These are phyloP conservation scores for Corydoras maculifer DNA, from an alignment of 2,113 vertebrate species.

Conservation along the genomic window DNA sequence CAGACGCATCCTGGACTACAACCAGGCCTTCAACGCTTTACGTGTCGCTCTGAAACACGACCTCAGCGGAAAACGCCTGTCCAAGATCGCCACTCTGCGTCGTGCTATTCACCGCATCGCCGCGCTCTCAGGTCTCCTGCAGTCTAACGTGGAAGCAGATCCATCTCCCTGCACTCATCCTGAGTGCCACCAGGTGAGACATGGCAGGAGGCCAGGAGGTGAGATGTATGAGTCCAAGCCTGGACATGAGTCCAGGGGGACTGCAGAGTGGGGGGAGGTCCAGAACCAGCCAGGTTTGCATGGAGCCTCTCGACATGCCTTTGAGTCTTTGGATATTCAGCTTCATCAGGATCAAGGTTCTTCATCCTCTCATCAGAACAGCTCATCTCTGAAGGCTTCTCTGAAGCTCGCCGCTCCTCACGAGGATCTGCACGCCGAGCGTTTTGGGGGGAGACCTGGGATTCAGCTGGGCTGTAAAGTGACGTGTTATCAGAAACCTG, in stretches of 20 bases:
- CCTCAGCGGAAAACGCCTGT: conserved; percentile 85
- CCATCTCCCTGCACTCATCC: conserved; percentile 62
- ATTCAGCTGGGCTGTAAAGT: conserved; percentile 37
- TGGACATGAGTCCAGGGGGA: conserved; percentile 1
- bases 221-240: fast-evolving
- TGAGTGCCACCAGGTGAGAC: conserved; percentile 60
- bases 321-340: conserved; percentile 1
- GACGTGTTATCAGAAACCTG: conserved; percentile 43
- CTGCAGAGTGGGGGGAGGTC: conserved; percentile 26
- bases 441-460: conserved; percentile 23
- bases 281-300: neutral
- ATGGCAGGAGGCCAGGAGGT: neutral
- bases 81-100: conserved; percentile 91
- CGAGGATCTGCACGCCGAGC: conserved; percentile 22
- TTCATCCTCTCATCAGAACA: conserved; percentile 30
- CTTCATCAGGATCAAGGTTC: neutral
- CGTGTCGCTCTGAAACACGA: conserved; percentile 82
- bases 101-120: conserved; percentile 87
- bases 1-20: conserved; percentile 95
- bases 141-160: conserved; percentile 40
- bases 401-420: conserved; percentile 40
- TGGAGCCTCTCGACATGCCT: neutral
- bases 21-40: conserved; percentile 91
- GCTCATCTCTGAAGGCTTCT: conserved; percentile 12
- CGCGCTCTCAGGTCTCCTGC: conserved; percentile 79